A percentile compares a stretch with the other conserved stretches of the same genome.
phyloP scores from a whole-genome alignment of 2,113 vertebrate genomes.

The Halichoerus grypus region DNA sequence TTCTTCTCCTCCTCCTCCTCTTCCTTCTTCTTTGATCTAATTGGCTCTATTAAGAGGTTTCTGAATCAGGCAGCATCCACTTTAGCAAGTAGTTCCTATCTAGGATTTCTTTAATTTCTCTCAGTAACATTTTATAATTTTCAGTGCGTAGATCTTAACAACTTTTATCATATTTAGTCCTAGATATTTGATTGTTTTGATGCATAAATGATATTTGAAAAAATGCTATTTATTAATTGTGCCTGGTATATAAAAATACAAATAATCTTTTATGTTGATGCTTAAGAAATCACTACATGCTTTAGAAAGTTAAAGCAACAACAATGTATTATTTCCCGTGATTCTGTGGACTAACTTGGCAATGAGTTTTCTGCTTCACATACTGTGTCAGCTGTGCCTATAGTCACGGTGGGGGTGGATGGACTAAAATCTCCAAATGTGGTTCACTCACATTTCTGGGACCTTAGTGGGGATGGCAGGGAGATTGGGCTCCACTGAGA shows the following conservation, averaged over 20 bases:
- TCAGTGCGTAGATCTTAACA: neutral
- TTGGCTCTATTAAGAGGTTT: neutral
- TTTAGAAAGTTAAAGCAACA: neutral
- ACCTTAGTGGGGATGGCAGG: neutral
- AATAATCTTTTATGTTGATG: neutral
- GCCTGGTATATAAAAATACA: slow-evolving; percentile 8
- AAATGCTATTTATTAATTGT: neutral
- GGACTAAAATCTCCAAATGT: neutral
- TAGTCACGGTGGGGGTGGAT: neutral
- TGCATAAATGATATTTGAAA: slow-evolving; percentile 18
- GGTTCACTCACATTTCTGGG: neutral
- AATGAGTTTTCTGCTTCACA: neutral
- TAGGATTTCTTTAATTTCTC: slow-evolving; percentile 24
- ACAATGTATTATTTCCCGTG: neutral
- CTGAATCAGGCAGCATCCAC: neutral
- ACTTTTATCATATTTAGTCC: neutral
- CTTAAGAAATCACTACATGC: neutral
- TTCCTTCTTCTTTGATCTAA: neutral
- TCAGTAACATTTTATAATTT: neutral
- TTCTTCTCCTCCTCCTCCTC: neutral
- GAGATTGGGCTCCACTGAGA: neutral
- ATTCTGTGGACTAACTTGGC: neutral
- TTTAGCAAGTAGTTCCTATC: neutral
- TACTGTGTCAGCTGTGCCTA: neutral
- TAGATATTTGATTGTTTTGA: slow-evolving; percentile 10